Evolutionary conservation across 2,888 invertebrate species (phyloP), one percentile per base, ranked within the genome.

Genomic region (Petrolisthes manimaculis): DNA sequence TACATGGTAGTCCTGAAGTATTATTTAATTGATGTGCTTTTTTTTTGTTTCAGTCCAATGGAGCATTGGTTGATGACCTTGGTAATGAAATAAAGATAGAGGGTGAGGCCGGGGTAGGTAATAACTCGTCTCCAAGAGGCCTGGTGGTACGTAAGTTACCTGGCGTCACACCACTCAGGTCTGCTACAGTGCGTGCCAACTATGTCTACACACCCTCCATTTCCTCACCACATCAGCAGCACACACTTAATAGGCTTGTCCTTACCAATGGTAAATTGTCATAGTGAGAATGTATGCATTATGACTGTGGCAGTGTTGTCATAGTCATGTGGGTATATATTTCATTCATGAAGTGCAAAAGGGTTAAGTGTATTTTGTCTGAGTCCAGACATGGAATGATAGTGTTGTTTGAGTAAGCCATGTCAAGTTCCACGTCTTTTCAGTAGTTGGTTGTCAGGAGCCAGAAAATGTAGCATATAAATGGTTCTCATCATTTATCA

Each of bases 41-140:
- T 71, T 4, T 61, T 79, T 5, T 56, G 18, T 54, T 37, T 12
- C 84, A 89, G 89, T 87, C 89, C 1, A 88, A 88, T 89, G 90
- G 90, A 24, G 85, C 88, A 77, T n/a, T 90, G 74, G 84, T 90
- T n/a, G 90, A 90, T 74, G 89, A 89, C 54, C 88, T 90, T 21
- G 90, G 90, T 69, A 90, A 90, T 84, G 90, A 90, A 77, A 89
- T 90, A 51, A 89, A 79, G 78, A 85, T 89, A 3, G 90, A 90
- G 53, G 88, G 86, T 37, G 90, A 89, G 53, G 51, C 84, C 18
- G 54, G 83, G 21, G 75, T 81, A 51, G 61, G 69, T n/a, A 87
- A 83, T 71, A 90, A n/a, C 80, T 53, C 69, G 14, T 84, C 84
- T 37, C 82, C 86, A 9, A 82, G 90, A 24, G 89, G 86, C 67